These are phyloP conservation scores for Troides helena DNA, from an alignment of 2,888 invertebrate genomes.

Conservation along the genomic window DNA sequence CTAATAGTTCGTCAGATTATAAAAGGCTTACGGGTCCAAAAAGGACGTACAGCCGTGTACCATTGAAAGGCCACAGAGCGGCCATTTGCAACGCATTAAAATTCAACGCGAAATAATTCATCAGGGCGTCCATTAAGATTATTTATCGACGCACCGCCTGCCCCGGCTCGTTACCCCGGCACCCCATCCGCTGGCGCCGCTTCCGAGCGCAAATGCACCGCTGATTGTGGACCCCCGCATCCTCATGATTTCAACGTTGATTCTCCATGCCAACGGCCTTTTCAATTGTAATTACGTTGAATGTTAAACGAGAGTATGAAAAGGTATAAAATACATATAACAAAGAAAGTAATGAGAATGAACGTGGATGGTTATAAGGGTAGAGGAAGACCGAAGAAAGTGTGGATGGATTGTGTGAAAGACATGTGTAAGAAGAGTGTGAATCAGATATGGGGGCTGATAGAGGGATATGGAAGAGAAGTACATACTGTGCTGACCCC, in stretches of 20 bases:
- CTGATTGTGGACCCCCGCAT: not conserved
- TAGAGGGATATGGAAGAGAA: too few species aligned
- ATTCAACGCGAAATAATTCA: constrained; percentile 27
- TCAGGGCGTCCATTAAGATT: constrained; percentile 33
- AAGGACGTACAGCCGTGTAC: constrained; percentile 13
- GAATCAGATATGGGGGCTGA: too few species aligned
- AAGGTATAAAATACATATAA: too few species aligned
- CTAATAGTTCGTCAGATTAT: too few species aligned
- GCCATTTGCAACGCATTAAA: constrained; percentile 22
- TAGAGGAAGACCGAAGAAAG: too few species aligned
- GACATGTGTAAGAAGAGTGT: too few species aligned
- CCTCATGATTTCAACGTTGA: constrained; percentile 16
- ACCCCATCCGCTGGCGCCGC: constrained; percentile 3
- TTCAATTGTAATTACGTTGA: not conserved
- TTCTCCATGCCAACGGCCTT: constrained; percentile 2
- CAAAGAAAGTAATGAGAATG: too few species aligned
- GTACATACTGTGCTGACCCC: too few species aligned
- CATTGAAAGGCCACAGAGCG: constrained; percentile 9
- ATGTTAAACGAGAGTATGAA: not conserved
- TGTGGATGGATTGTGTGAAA: too few species aligned
- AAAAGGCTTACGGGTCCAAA: not conserved
- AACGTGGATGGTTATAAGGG: too few species aligned
- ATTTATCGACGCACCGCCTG: constrained; percentile 35
- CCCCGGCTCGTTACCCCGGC: constrained; percentile 33
- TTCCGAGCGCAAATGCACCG: constrained; percentile 9